Conservation (phyloP, 2,888 invertebrate genomes). For the Spicauda simplicius region DNA sequence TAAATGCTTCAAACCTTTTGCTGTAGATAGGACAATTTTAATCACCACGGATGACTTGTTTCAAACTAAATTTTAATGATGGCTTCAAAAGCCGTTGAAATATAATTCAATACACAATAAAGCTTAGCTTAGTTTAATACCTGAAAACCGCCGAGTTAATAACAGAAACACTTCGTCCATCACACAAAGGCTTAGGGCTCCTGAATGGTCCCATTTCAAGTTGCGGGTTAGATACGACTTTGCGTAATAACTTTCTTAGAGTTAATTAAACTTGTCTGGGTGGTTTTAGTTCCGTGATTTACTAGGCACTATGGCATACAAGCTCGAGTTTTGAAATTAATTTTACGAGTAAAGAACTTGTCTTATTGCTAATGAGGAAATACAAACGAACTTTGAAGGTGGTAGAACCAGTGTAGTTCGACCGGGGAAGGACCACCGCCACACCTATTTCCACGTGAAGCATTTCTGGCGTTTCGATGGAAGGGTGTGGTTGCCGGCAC, state of each 20-base stretch:
- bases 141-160: slow-evolving; percentile 35
- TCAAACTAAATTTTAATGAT: too few species aligned
- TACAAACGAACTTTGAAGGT: too few species aligned
- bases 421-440: too few species aligned
- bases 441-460: too few species aligned
- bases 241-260: slow-evolving; percentile 57
- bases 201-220: slow-evolving; percentile 42
- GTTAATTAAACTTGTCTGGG: slow-evolving; percentile 68
- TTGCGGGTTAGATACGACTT: slow-evolving; percentile 43
- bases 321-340: slow-evolving; percentile 58
- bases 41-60: background rate
- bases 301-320: slow-evolving; percentile 50
- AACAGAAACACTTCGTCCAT: slow-evolving; percentile 35
- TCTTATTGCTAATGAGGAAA: background rate
- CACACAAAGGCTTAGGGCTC: slow-evolving; percentile 24
- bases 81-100: background rate
- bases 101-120: background rate
- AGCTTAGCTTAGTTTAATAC: slow-evolving; percentile 18
- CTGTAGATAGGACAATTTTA: too few species aligned
- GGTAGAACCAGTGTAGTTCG: too few species aligned
- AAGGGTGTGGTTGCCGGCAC: too few species aligned
- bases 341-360: slow-evolving; percentile 47
- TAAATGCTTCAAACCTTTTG: too few species aligned
- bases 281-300: slow-evolving; percentile 58
- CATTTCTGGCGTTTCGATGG: too few species aligned